Evolutionary conservation across 2,113 vertebrate genomes (phyloP).

Genomic region (Stigmatopora nigra): DNA sequence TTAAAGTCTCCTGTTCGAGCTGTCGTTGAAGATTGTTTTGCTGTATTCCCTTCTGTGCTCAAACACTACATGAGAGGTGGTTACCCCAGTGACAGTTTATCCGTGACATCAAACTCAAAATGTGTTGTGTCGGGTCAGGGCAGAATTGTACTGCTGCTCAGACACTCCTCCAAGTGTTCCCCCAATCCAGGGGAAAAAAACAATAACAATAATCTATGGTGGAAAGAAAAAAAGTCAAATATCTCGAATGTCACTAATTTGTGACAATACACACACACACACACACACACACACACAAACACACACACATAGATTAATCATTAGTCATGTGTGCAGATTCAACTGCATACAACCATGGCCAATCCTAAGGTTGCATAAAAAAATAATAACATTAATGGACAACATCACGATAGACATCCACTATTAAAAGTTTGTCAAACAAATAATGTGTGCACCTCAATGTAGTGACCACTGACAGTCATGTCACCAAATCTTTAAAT

Average conservation of each 20-base stretch:
- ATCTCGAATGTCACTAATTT: too few species aligned
- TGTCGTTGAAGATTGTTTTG: constrained; percentile 44
- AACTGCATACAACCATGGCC: not conserved
- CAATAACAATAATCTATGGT: too few species aligned
- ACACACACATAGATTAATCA: too few species aligned
- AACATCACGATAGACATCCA: not conserved
- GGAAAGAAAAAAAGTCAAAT: too few species aligned
- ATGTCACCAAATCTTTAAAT: not conserved
- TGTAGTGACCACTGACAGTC: not conserved
- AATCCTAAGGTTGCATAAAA: not conserved
- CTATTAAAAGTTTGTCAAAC: not conserved
- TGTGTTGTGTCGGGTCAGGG: constrained; percentile 45
- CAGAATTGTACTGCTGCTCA: constrained; percentile 42
- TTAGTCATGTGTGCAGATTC: too few species aligned
- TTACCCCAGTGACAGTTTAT: constrained; percentile 61
- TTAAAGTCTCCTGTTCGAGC: constrained; percentile 26
- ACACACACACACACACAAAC: too few species aligned
- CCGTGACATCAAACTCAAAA: constrained; percentile 60
- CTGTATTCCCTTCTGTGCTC: constrained; percentile 37
- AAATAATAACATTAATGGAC: not conserved
- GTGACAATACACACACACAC: too few species aligned
- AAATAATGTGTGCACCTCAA: not conserved
- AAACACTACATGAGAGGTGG: constrained; percentile 37
- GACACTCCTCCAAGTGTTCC: constrained; percentile 22
- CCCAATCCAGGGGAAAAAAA: constrained; percentile 24